Evolutionary conservation across 1,140 invertebrate species (phyloP).

Genomic region (Hetaerina americana): DNA sequence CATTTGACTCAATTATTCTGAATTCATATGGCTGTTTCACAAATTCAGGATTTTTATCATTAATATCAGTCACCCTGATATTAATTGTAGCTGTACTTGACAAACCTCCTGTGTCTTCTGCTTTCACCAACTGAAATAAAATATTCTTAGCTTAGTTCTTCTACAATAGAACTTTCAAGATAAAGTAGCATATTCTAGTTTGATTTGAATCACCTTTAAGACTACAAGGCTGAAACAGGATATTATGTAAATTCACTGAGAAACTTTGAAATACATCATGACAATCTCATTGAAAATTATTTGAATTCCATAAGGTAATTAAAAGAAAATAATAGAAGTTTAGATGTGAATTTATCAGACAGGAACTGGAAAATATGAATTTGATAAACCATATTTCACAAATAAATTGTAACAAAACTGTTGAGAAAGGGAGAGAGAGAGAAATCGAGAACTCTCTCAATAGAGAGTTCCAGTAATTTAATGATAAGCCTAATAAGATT

Average conservation of each 20-base stretch:
- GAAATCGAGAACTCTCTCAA: no score
- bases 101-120: constrained; percentile 70
- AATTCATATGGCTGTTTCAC: constrained; percentile 64
- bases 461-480: no score
- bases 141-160: background rate
- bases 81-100: constrained; percentile 70
- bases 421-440: no score
- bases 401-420: no score
- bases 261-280: background rate
- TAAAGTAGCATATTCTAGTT: background rate
- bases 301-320: background rate
- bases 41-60: constrained; percentile 79
- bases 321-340: background rate
- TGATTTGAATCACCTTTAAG: no score
- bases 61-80: constrained; percentile 79
- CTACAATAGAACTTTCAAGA: background rate
- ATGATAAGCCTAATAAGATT: constrained; percentile 3
- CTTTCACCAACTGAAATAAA: constrained; percentile 54
- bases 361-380: no score
- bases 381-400: no score
- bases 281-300: background rate
- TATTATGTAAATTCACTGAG: no score
- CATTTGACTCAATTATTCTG: constrained; percentile 30
- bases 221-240: no score
- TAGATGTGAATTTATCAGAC: background rate